phyloP scores from a whole-genome alignment of 2,888 invertebrate species.

The Julus scandinavius region DNA sequence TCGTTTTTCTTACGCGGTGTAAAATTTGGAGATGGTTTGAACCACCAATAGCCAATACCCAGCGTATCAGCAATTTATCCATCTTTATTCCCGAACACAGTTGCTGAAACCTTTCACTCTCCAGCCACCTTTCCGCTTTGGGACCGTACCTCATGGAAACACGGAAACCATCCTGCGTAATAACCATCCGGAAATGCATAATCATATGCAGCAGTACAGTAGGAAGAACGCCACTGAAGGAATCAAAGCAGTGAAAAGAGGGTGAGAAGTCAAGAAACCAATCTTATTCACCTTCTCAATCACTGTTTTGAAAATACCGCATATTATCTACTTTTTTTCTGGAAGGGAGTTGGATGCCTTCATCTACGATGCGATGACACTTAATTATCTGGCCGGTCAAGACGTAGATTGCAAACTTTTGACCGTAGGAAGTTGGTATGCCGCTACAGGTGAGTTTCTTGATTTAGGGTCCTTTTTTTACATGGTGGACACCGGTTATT shows the following conservation, averaged over 20 bases:
- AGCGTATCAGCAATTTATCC: no score
- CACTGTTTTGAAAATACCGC: no score
- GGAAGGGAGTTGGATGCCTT: constrained; percentile 23
- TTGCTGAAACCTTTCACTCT: constrained; percentile 72
- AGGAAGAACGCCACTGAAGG: constrained; percentile 86
- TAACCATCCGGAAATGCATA: constrained; percentile 83
- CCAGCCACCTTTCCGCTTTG: constrained; percentile 73
- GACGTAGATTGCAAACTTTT: background rate
- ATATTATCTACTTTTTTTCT: background rate
- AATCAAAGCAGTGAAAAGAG: constrained; percentile 85
- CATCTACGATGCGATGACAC: background rate
- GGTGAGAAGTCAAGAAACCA: constrained; percentile 66
- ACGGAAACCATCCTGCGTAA: constrained; percentile 89
- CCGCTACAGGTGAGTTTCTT: background rate
- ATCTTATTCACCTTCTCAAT: no score
- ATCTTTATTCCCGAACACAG: no score
- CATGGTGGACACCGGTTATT: no score
- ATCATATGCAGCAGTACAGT: constrained; percentile 88
- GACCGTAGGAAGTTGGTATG: background rate
- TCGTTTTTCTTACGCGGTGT: background rate
- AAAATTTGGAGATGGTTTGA: background rate
- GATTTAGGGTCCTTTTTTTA: no score
- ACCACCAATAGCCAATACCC: no score
- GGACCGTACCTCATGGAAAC: constrained; percentile 96
- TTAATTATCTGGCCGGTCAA: background rate